These are phyloP conservation scores for Scophthalmus maximus DNA, from an alignment of 2,113 vertebrate genomes.

Conservation along the genomic window DNA sequence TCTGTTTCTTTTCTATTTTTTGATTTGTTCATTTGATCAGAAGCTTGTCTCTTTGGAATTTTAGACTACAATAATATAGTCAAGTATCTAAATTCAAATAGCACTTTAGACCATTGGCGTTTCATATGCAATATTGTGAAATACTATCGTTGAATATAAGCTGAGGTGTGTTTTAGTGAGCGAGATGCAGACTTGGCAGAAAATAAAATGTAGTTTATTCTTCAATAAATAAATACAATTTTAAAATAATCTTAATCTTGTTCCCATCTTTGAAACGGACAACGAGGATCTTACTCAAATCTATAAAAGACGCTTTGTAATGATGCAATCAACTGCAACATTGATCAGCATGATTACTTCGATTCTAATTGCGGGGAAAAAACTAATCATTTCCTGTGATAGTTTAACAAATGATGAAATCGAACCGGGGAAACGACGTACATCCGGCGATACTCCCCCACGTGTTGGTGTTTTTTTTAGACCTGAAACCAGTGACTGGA, in stretches of 20 bases:
- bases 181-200: too few relatives aligned
- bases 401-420: not conserved
- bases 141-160: too few relatives aligned
- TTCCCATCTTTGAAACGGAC: too few relatives aligned
- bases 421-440: not conserved
- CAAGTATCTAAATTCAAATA: not conserved
- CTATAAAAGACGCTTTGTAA: not conserved
- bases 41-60: too few relatives aligned
- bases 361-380: not conserved
- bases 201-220: too few relatives aligned
- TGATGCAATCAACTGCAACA: not conserved
- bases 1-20: too few relatives aligned
- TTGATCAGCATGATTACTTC: not conserved
- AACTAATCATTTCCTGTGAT: not conserved
- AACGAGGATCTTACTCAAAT: not conserved
- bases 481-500: conserved; percentile 34
- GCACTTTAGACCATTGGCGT: not conserved
- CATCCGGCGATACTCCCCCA: conserved; percentile 42
- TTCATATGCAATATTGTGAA: not conserved
- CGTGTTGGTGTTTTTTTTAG: not conserved
- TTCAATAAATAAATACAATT: too few relatives aligned
- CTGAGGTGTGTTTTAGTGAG: too few relatives aligned
- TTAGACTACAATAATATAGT: too few relatives aligned
- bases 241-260: too few relatives aligned
- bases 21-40: too few relatives aligned